Conservation (phyloP, 37 sponge, comb jelly and placozoan species). For the Chondrilla cf. caribensis region DNA sequence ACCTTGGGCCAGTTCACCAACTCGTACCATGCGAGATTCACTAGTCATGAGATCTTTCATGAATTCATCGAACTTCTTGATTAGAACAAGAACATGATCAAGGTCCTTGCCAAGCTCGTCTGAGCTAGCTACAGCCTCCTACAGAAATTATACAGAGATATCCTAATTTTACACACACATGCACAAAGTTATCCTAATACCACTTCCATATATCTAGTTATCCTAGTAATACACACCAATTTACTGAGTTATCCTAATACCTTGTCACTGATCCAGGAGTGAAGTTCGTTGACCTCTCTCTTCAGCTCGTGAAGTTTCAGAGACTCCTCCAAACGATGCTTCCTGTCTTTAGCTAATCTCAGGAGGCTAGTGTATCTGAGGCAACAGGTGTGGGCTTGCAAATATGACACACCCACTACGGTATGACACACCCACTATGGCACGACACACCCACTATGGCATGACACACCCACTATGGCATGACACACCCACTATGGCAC, state of each 20-base stretch:
- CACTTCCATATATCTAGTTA: not conserved
- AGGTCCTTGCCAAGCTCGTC: constrained; percentile 85
- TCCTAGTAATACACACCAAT: not conserved
- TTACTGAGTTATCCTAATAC: constrained; percentile 27
- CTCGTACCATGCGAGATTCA: constrained; percentile 60
- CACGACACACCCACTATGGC: too few species aligned
- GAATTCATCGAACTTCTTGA: constrained; percentile 82
- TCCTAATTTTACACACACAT: too few species aligned
- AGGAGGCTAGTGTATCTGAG: constrained; percentile 48
- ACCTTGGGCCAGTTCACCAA: constrained; percentile 69
- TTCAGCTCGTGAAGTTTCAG: constrained; percentile 62
- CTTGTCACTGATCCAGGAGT: constrained; percentile 87
- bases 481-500: too few species aligned
- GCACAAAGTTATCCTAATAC: too few species aligned
- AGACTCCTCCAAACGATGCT: constrained; percentile 72
- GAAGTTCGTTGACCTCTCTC: constrained; percentile 79
- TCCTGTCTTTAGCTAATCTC: constrained; percentile 49
- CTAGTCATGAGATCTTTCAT: constrained; percentile 68
- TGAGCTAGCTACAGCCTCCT: constrained; percentile 71
- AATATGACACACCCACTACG: too few species aligned
- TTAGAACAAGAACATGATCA: constrained; percentile 75
- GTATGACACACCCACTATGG: too few species aligned
- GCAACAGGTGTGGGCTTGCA: not conserved
- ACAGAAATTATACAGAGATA: not conserved
- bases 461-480: too few species aligned